Evolutionary conservation across 1,140 invertebrate genomes (phyloP), one percentile per base, ranked within the genome.

Genomic region (Chlorops oryzae): DNA sequence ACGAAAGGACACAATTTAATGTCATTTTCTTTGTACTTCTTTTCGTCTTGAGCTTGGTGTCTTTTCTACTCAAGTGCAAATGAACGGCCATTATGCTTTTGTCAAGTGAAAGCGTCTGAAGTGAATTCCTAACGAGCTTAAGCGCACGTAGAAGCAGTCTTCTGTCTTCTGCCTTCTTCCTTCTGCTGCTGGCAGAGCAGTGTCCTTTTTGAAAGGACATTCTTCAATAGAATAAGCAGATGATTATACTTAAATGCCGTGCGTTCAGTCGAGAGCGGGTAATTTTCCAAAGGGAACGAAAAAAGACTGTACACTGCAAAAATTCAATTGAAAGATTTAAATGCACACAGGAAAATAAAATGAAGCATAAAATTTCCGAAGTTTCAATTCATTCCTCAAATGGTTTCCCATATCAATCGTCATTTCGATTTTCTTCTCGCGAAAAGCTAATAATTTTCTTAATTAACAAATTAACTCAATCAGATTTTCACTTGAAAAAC

Each of bases 51-150:
- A n/a, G 21, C 42, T 45, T 12, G 6, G 7, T 7, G 37, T n/a
- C 37, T 39, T 17, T 9, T 39, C 7, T 6, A 17, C 12, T 12
- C 15, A n/a, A n/a, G 46, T 40, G 38, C 24, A 39, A 48, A 48
- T 48, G 37, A 48, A 48, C 18, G 47, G 23, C 22, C 38, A 48
- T 48, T 48, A 48, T 40, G 35, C 37, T 48, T 48, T 48, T 39
- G 35, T 48, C 15, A 49, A 49, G 47, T 49, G 47, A 49, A 49
- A 27, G 17, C 28, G 34, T 20, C 5, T 49, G 37, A 27, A 40
- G 35, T 27, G 47, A 40, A 40, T 27, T 40, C 22, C 6, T 49
- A 49, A 49, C 22, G 47, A 49, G 24, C 23, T 27, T 15, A 32
- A 32, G 28, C 9, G 15, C 9, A 10, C 28, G 28, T 10, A 32